Base-by-base conservation (phyloP, 2,888 invertebrate genomes). In the Tenthredo notha region DNA sequence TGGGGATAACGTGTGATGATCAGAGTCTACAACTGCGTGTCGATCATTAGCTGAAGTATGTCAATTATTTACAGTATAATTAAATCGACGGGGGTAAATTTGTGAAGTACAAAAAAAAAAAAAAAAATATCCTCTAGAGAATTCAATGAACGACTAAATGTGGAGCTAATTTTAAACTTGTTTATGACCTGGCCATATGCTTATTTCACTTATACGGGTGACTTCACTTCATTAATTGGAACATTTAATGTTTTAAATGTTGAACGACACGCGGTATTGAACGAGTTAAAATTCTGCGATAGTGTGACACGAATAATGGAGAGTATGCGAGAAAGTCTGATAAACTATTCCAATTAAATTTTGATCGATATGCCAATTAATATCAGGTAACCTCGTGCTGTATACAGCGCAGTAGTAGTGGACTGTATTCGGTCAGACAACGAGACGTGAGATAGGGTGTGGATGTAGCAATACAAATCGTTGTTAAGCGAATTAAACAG, bases 311-410 rank as follows among this genome's bases (percentile, higher is more conserved):
- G 50, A 18, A 50, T 15, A 77, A 77, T 77, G 21, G 54, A 18
- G 77, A n/a, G 29, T 18, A 77, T 33, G 29, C 50, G 18, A 54
- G 50, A 50, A 50, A 77, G 54, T 77, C 18, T 50, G 50, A 50
- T 54, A 54, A 77, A 77, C 77, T 77, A 77, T 77, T 50, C 77
- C 77, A 77, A 77, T 77, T 77, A 50, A 77, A 50, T 77, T 47
- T 18, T 77, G 50, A 77, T 77, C 50, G 77, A 77, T 77, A 77
- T 77, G 25, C 77, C 77, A 77, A 50, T 77, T 54, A 77, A 50
- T 50, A 29, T 33, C n/a, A 29, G 77, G 33, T 10, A 54, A 77
- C 29, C 29, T 50, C 50, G 54, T 21, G 77, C 33, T 21, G n/a
- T 43, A 47, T 12, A 54, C 50, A 29, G 15, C 29, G 50, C 54